These are phyloP conservation scores for Bergia puertoricense DNA, from an alignment of 92 coral and sea anemone species.

Conservation along the genomic window DNA sequence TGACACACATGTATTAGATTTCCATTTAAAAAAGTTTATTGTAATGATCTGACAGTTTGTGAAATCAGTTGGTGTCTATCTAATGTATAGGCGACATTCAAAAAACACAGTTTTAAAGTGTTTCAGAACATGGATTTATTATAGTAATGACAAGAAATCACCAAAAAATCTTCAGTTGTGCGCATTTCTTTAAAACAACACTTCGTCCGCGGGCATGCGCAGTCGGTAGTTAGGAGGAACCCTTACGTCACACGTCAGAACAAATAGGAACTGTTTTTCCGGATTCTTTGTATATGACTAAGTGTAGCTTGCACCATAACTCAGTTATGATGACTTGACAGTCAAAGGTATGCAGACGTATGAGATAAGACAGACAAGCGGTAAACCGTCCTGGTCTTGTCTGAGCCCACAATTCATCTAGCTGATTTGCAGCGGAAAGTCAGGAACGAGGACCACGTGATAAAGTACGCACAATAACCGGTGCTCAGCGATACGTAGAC, in stretches of 20 bases:
- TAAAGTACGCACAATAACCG: no score
- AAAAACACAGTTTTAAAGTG: neutral
- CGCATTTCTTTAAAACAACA: neutral
- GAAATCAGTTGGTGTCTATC: no score
- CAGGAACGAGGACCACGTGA: no score
- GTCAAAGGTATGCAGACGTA: neutral
- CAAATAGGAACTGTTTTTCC: no score
- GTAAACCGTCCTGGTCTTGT: no score
- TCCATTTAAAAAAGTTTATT: neutral
- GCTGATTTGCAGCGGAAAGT: no score
- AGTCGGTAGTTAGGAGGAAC: neutral
- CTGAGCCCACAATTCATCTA: no score
- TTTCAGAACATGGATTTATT: neutral
- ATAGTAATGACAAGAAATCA: neutral
- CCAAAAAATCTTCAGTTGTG: no score
- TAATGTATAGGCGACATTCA: neutral
- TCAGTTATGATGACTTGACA: neutral
- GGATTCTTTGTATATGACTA: neutral
- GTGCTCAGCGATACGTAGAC: no score
- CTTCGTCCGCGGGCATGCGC: neutral
- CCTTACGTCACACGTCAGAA: neutral
- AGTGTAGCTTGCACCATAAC: neutral
- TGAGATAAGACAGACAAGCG: neutral
- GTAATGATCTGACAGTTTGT: neutral
- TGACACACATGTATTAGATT: conserved; percentile 14